Evolutionary conservation across 1,140 invertebrate genomes (phyloP).

Genomic region (Penaeus japonicus): DNA sequence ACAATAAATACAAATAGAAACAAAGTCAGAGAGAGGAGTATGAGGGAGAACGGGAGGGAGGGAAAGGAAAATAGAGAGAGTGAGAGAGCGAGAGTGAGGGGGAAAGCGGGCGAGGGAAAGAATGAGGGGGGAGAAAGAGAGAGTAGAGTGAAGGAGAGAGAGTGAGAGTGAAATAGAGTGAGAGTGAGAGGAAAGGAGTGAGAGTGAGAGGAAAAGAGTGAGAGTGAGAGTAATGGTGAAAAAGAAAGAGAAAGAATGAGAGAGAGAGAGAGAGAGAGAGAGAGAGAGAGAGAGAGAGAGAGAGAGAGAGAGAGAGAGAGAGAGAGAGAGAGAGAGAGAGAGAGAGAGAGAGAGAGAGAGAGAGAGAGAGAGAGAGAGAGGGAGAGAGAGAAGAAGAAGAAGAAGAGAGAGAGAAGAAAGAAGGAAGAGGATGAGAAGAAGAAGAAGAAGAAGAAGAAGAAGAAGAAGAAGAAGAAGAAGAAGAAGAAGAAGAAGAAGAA

Average conservation of each 20-base stretch:
- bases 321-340: background rate
- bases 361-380: constrained; percentile 16
- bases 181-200: too few species aligned
- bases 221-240: too few species aligned
- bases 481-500: too few species aligned
- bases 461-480: too few species aligned
- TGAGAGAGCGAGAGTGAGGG: too few species aligned
- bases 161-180: too few species aligned
- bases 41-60: too few species aligned
- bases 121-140: background rate
- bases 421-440: background rate
- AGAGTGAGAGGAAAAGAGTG: background rate
- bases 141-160: background rate
- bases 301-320: background rate
- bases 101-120: too few species aligned
- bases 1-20: too few species aligned
- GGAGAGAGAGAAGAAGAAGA: background rate
- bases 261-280: background rate
- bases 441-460: too few species aligned
- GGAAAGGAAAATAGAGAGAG: constrained; percentile 15
- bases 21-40: too few species aligned
- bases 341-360: background rate
- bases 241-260: too few species aligned
- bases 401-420: background rate
- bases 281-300: background rate